Percentiles rank a stretch among this genome's conserved stretches.
Evolutionary conservation across 2,113 vertebrate genomes (phyloP).

Genomic region (Cettia cetti): DNA sequence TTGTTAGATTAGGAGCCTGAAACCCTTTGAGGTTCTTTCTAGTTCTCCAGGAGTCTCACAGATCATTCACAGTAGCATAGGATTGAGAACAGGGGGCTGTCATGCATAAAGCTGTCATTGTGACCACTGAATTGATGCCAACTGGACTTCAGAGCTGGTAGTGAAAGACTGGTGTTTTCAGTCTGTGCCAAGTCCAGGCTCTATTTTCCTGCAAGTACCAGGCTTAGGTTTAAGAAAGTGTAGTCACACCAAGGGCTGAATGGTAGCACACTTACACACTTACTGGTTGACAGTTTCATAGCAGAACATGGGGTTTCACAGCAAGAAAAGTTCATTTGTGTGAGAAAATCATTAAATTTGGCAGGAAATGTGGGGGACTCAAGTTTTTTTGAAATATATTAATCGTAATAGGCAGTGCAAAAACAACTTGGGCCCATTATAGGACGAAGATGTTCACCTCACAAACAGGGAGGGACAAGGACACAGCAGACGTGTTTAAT

Average conservation of each 20-base stretch:
- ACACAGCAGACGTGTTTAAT: neutral
- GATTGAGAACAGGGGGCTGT: neutral
- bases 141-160: neutral
- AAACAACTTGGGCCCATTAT: neutral
- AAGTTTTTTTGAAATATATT: neutral
- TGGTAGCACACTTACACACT: neutral
- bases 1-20: neutral
- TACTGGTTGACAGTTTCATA: neutral
- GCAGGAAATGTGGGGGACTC: neutral
- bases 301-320: neutral
- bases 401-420: neutral
- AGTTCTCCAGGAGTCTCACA: neutral
- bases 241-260: neutral
- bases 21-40: neutral
- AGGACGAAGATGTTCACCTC: neutral
- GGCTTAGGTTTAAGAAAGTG: neutral
- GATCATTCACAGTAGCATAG: neutral
- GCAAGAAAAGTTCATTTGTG: rapidly evolving
- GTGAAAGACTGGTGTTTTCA: neutral
- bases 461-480: neutral
- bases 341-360: neutral
- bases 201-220: neutral
- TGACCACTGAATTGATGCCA: neutral
- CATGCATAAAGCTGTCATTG: neutral
- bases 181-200: neutral